Base-by-base conservation (phyloP, 2,797 vertebrate genomes). In the Etheostoma nigrum region DNA sequence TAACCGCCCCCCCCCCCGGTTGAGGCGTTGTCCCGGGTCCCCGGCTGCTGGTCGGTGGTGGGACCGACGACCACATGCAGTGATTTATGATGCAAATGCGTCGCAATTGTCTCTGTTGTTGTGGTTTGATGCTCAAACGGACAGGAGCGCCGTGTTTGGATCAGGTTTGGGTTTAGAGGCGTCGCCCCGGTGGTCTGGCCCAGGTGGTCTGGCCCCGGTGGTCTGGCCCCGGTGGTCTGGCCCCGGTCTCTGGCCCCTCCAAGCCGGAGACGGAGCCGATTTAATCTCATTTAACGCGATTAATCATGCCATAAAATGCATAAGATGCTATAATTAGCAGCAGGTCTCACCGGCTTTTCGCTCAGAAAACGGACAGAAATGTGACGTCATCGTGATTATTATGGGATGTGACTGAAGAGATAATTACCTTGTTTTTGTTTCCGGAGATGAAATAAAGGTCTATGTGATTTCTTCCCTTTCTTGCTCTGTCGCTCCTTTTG, bases 401-500 rank as follows among this genome's bases (percentile, higher is more conserved):
- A 6, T 21, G 7, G 1, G 10, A 18, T 18, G 4, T 16, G 0
- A 40, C 9, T 4, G 2, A 63, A 19, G 1, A 0, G 7, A 2
- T 7, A 11, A 15, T 58, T 66, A 70, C 47, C 78, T 25, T 25
- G 2, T 25, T 69, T 16, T n/a, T 4, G 48, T 44, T 57, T 71
- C 61, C 58, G 71, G 27, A 23, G 59, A 36, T 1, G 13, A 21
- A 48, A n/a, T 33, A 15, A 9, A 67, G 62, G 16, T 23, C 5
- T 36, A 19, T 4, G 21, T 23, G 21, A 23, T 18, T 5, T 53
- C 19, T 47, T 8, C 21, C 18, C 36, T 25, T 25, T 69, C 68
- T 76, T 75, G 65, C 74, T 72, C 51, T 33, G 49, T 25, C 25
- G 3, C 3, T n/a, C 61, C 58, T 48, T 59, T 52, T 52, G 52